Conservation (phyloP, 2,113 vertebrate species). For the Eudyptes chrysolophus region DNA sequence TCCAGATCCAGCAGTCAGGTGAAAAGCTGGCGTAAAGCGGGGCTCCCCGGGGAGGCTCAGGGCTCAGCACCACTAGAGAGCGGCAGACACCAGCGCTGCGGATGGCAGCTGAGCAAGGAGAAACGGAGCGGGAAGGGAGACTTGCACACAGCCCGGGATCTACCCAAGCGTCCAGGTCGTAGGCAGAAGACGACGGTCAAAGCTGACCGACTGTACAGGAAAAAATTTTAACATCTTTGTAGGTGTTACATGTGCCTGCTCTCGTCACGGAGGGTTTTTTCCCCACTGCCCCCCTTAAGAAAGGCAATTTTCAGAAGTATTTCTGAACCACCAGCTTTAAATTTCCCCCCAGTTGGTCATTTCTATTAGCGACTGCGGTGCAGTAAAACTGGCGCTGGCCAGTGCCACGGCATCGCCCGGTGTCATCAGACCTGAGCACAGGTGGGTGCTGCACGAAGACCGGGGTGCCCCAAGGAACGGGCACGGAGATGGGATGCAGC, state of each 20-base stretch:
- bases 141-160: fast-evolving
- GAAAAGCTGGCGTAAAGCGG: fast-evolving
- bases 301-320: neutral
- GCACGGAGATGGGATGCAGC: neutral
- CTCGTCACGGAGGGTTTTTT: fast-evolving
- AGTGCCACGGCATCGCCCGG: fast-evolving
- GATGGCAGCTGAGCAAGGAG: fast-evolving
- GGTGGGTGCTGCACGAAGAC: neutral
- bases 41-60: neutral
- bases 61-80: conserved; percentile 12
- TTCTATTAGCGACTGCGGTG: fast-evolving
- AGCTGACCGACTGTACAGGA: fast-evolving
- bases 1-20: fast-evolving
- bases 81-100: neutral
- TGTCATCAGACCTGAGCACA: fast-evolving
- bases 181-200: neutral
- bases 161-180: fast-evolving
- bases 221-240: fast-evolving
- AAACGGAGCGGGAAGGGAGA: fast-evolving
- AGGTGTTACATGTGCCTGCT: neutral
- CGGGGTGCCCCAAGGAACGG: fast-evolving
- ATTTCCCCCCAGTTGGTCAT: too few species aligned
- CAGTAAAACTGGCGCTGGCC: too few species aligned
- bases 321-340: neutral
- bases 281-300: neutral